Conservation (phyloP, 2,113 vertebrate species). For the Pangasianodon gigas region DNA sequence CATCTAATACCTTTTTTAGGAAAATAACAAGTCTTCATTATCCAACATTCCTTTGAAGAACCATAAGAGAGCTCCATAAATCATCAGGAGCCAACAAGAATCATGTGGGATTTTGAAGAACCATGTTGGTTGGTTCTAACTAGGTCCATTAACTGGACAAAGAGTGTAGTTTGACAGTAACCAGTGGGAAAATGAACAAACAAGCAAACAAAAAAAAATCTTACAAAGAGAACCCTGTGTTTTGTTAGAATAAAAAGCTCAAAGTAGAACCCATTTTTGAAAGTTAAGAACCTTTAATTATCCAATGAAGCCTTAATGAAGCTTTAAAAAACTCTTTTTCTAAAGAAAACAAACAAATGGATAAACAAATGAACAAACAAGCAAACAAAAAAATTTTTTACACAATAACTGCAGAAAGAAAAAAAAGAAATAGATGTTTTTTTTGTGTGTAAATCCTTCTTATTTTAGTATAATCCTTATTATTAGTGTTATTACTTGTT, state of each 20-base stretch:
- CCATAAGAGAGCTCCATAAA: too few species aligned
- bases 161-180: background rate
- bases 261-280: background rate
- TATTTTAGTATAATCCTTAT: too few species aligned
- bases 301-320: background rate
- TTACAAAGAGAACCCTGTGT: background rate
- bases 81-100: too few species aligned
- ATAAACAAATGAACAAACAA: background rate
- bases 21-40: too few species aligned
- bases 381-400: background rate
- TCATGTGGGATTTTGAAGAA: background rate
- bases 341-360: background rate
- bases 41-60: too few species aligned
- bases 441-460: too few species aligned
- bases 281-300: background rate
- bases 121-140: background rate
- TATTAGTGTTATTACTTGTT: too few species aligned
- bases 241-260: background rate
- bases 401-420: background rate
- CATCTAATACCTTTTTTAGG: too few species aligned
- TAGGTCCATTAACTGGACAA: background rate
- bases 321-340: background rate
- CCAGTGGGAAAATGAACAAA: too few species aligned
- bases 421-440: background rate
- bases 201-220: too few species aligned